These are phyloP conservation scores for Mylabris phalerata DNA, from an alignment of 1,140 invertebrate species.

Conservation along the genomic window DNA sequence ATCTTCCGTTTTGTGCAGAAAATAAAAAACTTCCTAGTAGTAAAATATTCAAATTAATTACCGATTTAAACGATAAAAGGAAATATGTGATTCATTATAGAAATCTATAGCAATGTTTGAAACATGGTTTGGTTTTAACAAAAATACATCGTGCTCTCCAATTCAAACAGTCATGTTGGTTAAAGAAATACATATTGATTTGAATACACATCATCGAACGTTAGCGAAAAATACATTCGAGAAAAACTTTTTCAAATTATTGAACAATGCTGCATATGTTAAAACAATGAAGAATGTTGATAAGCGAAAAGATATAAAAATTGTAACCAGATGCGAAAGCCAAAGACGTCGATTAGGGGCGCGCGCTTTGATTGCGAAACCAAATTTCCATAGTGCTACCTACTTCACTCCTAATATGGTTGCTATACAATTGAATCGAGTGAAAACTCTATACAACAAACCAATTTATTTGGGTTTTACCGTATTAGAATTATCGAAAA, in stretches of 20 bases:
- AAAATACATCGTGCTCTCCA: constrained; percentile 21
- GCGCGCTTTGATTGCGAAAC: constrained; percentile 25
- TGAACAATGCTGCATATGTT: no score
- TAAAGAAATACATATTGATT: constrained; percentile 15
- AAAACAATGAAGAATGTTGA: constrained; percentile 13
- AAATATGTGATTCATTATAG: not conserved
- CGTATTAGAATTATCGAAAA: constrained; percentile 36
- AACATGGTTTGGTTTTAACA: no score
- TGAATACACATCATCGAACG: not conserved
- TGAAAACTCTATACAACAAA: constrained; percentile 35
- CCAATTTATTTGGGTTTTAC: constrained; percentile 33
- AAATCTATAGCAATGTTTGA: constrained; percentile 1
- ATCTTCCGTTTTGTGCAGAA: constrained; percentile 40
- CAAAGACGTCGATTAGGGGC: constrained; percentile 18
- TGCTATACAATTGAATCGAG: constrained; percentile 34
- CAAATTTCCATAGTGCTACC: constrained; percentile 32
- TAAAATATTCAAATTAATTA: not conserved
- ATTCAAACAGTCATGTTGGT: constrained; percentile 10
- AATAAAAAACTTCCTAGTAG: not conserved
- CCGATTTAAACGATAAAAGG: not conserved
- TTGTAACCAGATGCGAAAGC: constrained; percentile 25
- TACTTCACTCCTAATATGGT: constrained; percentile 39
- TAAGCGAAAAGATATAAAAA: constrained; percentile 25
- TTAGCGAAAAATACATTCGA: no score
- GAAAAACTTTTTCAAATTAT: no score